These are phyloP conservation scores for Threskiornis aethiopicus DNA, from an alignment of 2,797 vertebrate genomes.

Conservation along the genomic window DNA sequence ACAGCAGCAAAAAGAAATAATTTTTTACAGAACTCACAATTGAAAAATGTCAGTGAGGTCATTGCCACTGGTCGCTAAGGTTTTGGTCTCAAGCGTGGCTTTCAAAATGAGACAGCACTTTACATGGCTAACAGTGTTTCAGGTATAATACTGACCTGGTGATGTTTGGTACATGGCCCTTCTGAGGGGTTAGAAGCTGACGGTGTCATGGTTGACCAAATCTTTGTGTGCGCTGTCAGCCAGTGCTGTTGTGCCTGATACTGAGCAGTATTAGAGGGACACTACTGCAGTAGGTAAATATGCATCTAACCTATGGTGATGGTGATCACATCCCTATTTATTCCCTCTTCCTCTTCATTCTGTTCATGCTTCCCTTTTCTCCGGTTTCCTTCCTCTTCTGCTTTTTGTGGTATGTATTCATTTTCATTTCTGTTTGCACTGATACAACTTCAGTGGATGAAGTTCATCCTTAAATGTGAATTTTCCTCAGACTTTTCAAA, in stretches of 20 bases:
- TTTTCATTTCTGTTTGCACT: background rate
- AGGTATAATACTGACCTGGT: background rate
- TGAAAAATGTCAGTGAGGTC: background rate
- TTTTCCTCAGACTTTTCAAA: background rate
- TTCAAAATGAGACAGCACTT: background rate
- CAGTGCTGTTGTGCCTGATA: background rate
- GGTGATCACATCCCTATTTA: background rate
- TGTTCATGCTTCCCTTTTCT: background rate
- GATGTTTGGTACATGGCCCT: fast-evolving
- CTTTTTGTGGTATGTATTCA: background rate
- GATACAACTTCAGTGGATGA: background rate
- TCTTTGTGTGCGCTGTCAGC: background rate
- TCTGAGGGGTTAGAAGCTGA: background rate
- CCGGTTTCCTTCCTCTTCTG: background rate
- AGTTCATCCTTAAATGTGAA: background rate
- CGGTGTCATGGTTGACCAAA: background rate
- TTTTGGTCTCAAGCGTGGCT: background rate
- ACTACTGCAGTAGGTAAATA: background rate
- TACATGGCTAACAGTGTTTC: background rate
- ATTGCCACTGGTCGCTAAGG: background rate
- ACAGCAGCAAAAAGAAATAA: background rate
- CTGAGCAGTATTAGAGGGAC: background rate
- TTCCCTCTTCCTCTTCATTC: background rate
- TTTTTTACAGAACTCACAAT: background rate
- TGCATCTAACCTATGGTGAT: background rate